Evolutionary conservation across 2,888 invertebrate genomes (phyloP), one percentile per base, ranked within the genome.

Genomic region (Watsonalla cultraria): DNA sequence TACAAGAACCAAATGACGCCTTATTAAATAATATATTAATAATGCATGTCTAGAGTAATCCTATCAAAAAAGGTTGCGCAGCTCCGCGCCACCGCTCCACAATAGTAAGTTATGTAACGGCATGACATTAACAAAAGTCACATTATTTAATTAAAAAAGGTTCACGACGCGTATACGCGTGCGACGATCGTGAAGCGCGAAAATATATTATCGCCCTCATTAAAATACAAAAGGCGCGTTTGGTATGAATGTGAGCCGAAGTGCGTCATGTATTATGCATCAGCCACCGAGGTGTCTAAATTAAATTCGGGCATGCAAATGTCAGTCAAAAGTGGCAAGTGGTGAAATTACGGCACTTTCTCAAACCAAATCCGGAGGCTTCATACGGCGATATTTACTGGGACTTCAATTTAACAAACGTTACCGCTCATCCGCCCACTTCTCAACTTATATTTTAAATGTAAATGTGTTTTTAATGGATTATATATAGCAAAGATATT

Each of bases 221-320:
- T 82, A 80, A 78, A 80, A 80, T 71, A 82, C 75, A 82, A 82
- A 79, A 76, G 74, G 62, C 54, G 60, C 59, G 60, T 57, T 60
- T 68, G 65, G 70, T 73, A 77, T 78, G 80, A 78, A 72, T 76
- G 75, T 68, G 71, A 64, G 66, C 59, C 64, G 70, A 75, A 78
- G 72, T 75, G 66, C 60, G 75, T 54, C 66, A 83, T 84, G 83
- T 84, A 78, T 84, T 81, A 84, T 84, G 82, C 84, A 83, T 73
- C 76, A 76, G 73, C 53, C 60, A 64, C 65, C 73, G 78, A 82
- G 82, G 81, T 83, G 80, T 74, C 83, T 78, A 80, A 84, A 84
- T 84, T 84, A 84, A 84, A 83, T 82, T 82, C 76, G 71, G 72
- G 68, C 72, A 76, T 75, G 78, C 71, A 77, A 72, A 76, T 82